These are phyloP conservation scores for Chrysina gloriosa DNA, from an alignment of 2,888 invertebrate genomes.

Conservation along the genomic window DNA sequence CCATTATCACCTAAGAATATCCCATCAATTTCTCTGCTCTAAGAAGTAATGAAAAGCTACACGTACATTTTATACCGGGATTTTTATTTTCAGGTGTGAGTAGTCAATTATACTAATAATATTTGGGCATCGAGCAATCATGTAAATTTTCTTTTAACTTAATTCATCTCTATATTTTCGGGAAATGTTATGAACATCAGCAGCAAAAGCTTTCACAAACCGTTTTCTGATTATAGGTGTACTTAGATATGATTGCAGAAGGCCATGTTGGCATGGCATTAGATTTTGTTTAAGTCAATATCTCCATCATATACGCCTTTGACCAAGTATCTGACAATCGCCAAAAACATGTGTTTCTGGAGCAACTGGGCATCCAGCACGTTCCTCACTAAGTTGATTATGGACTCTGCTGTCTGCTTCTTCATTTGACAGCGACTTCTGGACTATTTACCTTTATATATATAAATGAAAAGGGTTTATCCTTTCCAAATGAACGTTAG, in stretches of 20 bases:
- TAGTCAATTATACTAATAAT: background rate
- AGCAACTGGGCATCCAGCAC: background rate
- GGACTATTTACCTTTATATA: background rate
- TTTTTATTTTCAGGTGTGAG: too few relatives aligned
- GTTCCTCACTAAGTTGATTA: background rate
- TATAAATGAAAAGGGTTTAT: background rate
- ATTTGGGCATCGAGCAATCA: background rate
- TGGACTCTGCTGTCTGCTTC: background rate
- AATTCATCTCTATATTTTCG: background rate
- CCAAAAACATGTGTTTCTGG: background rate
- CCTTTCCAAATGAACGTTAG: background rate
- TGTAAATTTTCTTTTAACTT: background rate
- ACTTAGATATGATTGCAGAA: background rate
- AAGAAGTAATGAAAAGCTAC: too few relatives aligned
- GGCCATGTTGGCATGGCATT: background rate
- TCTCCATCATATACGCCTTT: background rate
- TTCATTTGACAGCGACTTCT: background rate
- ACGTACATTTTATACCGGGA: too few relatives aligned
- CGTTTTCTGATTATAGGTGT: background rate
- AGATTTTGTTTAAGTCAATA: background rate
- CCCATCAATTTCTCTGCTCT: background rate
- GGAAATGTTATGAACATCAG: background rate
- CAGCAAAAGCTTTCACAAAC: background rate
- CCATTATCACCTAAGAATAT: background rate
- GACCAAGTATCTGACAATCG: background rate